These are phyloP conservation scores for Pristis pectinata DNA, from an alignment of 2,797 vertebrate species.

Conservation along the genomic window DNA sequence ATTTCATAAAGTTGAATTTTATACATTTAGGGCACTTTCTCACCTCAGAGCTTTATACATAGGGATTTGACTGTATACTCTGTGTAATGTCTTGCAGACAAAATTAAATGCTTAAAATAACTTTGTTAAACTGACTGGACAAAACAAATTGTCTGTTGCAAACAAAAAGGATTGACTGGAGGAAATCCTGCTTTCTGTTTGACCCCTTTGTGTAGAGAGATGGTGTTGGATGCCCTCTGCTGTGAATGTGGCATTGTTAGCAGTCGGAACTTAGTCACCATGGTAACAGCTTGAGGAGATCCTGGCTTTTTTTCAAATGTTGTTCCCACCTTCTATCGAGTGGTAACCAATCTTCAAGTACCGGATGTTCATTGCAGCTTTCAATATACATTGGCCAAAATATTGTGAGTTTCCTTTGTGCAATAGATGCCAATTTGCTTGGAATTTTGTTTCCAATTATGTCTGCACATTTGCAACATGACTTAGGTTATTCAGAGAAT, in stretches of 20 bases:
- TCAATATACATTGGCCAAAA: not conserved
- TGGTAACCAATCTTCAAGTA: not conserved
- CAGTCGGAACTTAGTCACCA: not conserved
- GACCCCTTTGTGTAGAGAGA: not conserved
- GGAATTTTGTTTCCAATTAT: no score
- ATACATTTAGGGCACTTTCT: not conserved
- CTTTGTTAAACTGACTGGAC: not conserved
- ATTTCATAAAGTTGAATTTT: not conserved
- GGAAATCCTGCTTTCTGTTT: slow-evolving; percentile 23
- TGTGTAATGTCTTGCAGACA: not conserved
- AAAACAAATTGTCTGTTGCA: not conserved
- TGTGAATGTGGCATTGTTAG: not conserved
- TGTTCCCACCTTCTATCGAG: not conserved
- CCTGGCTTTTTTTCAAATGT: not conserved
- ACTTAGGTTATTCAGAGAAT: no score
- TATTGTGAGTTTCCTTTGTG: no score
- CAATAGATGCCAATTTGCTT: no score
- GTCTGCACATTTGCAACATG: no score
- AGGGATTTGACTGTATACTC: not conserved
- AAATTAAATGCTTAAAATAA: slow-evolving; percentile 17
- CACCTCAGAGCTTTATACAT: not conserved
- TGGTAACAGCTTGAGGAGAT: not conserved
- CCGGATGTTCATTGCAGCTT: not conserved
- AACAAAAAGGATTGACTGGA: not conserved
- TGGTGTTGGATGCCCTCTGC: not conserved